Base-by-base conservation (phyloP, 2,888 invertebrate species). In the Strigamia transsilvanica region DNA sequence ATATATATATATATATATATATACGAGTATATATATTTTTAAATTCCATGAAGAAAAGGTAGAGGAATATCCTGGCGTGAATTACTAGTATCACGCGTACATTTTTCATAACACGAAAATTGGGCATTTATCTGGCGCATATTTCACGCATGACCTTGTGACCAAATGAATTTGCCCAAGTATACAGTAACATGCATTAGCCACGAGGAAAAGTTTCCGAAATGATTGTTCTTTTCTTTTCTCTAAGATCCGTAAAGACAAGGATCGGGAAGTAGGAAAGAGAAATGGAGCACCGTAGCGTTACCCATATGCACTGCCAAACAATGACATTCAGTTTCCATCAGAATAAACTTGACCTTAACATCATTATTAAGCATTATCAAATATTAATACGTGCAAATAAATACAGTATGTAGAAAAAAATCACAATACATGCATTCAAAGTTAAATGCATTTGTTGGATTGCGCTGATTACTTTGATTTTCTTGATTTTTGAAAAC, bases 281-380 rank as follows among this genome's bases (percentile, higher is more conserved):
- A 9, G 61, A 66, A 66, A 66, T 66, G 61, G 61, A 66, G 61
- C 61, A 7, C 61, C 61, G 23, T 66, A 21, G 61, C 61, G 61
- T 66, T 66, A 66, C 61, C 61, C 46, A 23, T 66, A 66, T 66
- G 61, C 12, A 23, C 13, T 23, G 61, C 61, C 23, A 66, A 66
- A 66, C 61, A 66, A 66, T 66, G 61, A 66, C 18, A 66, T 66
- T 66, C 12, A 23, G 61, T 66, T 66, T 66, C 61, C 61, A 66
- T 66, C 61, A 66, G 61, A 66, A 3, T 66, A 66, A 66, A 66
- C 61, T 66, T 66, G 61, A 66, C 61, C 61, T 66, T 66, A 66
- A 66, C 61, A 66, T 21, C 2, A 12, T 23, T 23, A 66, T 66
- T 66, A 61, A 42, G 5, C 42, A n/a, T 66, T 23, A n/a, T 66